phyloP scores from a whole-genome alignment of 1,140 invertebrate genomes.

The Drosophila erecta region DNA sequence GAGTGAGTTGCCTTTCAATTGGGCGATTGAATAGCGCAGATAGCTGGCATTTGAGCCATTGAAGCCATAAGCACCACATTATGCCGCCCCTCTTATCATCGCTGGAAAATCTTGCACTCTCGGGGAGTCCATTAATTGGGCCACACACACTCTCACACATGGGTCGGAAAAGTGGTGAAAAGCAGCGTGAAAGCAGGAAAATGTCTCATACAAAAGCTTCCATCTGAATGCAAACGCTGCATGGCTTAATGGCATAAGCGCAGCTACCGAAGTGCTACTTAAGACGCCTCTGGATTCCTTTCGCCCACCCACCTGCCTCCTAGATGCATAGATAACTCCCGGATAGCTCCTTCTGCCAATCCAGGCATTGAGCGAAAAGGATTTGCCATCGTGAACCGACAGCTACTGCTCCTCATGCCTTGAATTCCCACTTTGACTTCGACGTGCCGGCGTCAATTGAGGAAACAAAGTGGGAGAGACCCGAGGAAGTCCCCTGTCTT shows the following conservation, averaged over 20 bases:
- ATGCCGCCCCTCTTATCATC: constrained; percentile 33
- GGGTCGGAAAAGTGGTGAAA: background rate
- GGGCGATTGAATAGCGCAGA: constrained; percentile 44
- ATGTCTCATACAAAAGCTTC: constrained; percentile 52
- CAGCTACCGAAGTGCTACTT: constrained; percentile 71
- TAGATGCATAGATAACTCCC: constrained; percentile 66
- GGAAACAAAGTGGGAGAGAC: constrained; percentile 41
- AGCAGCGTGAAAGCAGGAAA: constrained; percentile 8
- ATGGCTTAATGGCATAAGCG: constrained; percentile 72
- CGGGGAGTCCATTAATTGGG: constrained; percentile 45
- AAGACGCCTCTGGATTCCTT: constrained; percentile 42
- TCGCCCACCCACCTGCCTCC: background rate
- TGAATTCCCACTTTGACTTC: constrained; percentile 25
- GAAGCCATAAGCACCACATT: constrained; percentile 30
- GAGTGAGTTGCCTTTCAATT: constrained; percentile 36
- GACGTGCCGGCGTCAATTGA: constrained; percentile 50
- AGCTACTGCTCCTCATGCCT: background rate
- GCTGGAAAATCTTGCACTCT: constrained; percentile 34
- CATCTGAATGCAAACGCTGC: constrained; percentile 61
- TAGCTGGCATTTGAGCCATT: constrained; percentile 24
- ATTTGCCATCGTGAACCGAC: constrained; percentile 51
- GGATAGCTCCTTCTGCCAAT: constrained; percentile 21
- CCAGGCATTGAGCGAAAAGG: constrained; percentile 67
- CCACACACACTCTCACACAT: constrained; percentile 6
- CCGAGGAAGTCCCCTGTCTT: constrained; percentile 24